Percentiles rank a stretch among this genome's conserved stretches.
These are phyloP conservation scores for Pteronura brasiliensis DNA, from an alignment of 2,113 vertebrate genomes.

Conservation along the genomic window DNA sequence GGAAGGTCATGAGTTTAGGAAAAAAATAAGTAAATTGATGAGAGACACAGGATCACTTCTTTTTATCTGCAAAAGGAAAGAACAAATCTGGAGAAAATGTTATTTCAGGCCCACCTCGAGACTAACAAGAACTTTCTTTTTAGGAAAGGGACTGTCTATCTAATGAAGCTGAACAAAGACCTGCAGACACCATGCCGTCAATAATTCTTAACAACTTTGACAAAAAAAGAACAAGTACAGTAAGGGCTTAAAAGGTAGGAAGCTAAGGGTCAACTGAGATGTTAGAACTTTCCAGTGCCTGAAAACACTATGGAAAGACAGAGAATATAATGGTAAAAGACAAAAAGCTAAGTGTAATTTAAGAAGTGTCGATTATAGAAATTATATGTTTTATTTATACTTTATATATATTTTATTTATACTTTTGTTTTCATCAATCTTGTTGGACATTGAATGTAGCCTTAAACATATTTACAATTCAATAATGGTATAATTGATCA, in stretches of 20 bases:
- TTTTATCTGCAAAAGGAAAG: constrained; percentile 7
- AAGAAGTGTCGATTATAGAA: background rate
- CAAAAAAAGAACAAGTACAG: background rate
- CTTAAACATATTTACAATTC: background rate
- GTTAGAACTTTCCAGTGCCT: background rate
- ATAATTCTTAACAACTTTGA: constrained; percentile 60
- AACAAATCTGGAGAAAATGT: constrained; percentile 30
- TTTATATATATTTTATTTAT: background rate
- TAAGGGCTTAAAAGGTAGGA: background rate
- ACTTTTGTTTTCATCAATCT: background rate
- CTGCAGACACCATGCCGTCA: constrained; percentile 14
- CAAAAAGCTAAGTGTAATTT: background rate
- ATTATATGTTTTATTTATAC: background rate
- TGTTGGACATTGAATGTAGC: background rate
- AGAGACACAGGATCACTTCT: background rate
- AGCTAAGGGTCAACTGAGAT: background rate
- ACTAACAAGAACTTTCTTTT: constrained; percentile 23
- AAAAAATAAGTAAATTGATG: constrained; percentile 26
- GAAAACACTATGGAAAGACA: background rate
- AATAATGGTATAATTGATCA: background rate
- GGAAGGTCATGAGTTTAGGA: background rate
- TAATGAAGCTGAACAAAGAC: constrained; percentile 46
- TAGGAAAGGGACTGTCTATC: background rate
- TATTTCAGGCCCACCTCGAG: constrained; percentile 37
- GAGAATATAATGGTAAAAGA: background rate